Evolutionary conservation across 2,113 vertebrate genomes (phyloP).

Genomic region (Plotosus lineatus): DNA sequence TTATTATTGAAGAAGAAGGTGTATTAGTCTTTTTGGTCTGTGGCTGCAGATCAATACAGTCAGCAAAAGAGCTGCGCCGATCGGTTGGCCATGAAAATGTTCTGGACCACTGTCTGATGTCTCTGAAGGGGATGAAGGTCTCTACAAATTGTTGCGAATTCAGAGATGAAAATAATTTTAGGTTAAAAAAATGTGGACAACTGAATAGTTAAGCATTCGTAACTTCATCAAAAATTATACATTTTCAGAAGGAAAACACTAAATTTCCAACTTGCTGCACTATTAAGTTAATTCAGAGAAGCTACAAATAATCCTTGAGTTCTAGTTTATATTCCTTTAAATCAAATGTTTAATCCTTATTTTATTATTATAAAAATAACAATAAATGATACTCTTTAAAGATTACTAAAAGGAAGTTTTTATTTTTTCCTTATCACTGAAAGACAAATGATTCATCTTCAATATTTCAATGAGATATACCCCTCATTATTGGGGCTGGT

Average conservation of each 20-base stretch:
- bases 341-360: not conserved
- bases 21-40: too few relatives aligned
- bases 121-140: too few relatives aligned
- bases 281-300: not conserved
- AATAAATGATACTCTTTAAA: not conserved
- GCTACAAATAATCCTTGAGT: not conserved
- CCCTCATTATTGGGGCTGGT: not conserved
- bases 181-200: too few relatives aligned
- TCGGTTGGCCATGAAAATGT: too few relatives aligned
- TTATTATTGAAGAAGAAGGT: too few relatives aligned
- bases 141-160: too few relatives aligned
- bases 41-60: too few relatives aligned
- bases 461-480: not conserved
- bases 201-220: not conserved
- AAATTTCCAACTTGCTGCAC: not conserved
- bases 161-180: too few relatives aligned
- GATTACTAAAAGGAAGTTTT: not conserved
- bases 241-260: not conserved
- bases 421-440: not conserved
- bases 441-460: not conserved
- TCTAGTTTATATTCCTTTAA: not conserved
- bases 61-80: too few relatives aligned
- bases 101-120: too few relatives aligned
- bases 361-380: not conserved
- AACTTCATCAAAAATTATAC: not conserved